Evolutionary conservation across 2,113 vertebrate species (phyloP), one percentile per base, ranked within the genome.

Genomic region (Takifugu bimaculatus): DNA sequence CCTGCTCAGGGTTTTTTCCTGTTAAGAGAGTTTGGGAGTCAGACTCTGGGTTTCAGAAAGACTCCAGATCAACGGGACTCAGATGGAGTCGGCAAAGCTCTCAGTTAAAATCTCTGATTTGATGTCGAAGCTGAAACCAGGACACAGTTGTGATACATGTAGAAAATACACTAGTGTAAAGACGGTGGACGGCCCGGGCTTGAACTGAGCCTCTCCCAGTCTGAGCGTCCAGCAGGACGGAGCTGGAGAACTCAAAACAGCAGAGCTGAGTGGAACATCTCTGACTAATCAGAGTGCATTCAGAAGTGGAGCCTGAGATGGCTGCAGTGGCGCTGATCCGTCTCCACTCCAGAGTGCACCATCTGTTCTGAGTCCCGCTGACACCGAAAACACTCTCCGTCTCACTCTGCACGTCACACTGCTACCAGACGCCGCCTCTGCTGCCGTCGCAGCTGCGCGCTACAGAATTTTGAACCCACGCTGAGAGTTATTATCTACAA

Each of bases 351-450:
- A 73, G 66, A 78, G 75, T 78, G 72, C 62, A 72, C 80, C 80
- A 76, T 83, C 85, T 84, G 82, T 65, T 81, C 80, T 28, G 68
- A 75, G 60, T 60, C 25, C 6, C 71, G 59, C 54, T 73, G 65
- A 63, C 45, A 53, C 67, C 65, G 65, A 74, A 54, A 67, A 60
- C 66, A 67, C 71, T 62, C 7, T 51, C 50, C 47, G 43, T 73
- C 56, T 51, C 26, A n/a, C 77, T 75, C 74, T 74, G 76, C 76
- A 48, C 74, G 67, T 64, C 60, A 68, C 56, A 28, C 56, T 13
- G 63, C 72, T 59, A 29, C 57, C 27, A 26, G 60, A 49, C 70
- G 55, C 71, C 39, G 61, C 56, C 47, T 71, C 62, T 79, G 63
- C 25, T 72, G 74, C 55, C 67, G 52, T 61, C 68, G 13, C 48